phyloP scores from a whole-genome alignment of 2,888 invertebrate species.

The Choristoneura rosaceana region DNA sequence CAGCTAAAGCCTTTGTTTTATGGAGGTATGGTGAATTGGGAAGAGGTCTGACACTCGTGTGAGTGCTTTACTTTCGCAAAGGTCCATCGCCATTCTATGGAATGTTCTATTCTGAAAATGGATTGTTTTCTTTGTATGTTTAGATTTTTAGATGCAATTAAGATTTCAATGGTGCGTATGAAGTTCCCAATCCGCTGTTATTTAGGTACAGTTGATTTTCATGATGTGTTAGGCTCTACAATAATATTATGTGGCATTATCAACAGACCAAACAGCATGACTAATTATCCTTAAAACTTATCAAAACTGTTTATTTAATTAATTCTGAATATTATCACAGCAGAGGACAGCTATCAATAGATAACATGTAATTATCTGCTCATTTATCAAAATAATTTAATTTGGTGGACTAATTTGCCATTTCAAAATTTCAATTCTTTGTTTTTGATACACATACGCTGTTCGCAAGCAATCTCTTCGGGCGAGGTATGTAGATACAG shows the following conservation, averaged over 20 bases:
- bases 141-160: too few relatives aligned
- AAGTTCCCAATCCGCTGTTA: too few relatives aligned
- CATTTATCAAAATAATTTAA: neutral
- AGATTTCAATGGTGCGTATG: too few relatives aligned
- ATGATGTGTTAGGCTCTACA: neutral
- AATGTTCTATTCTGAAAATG: too few relatives aligned
- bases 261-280: neutral
- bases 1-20: too few relatives aligned
- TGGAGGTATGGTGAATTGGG: too few relatives aligned
- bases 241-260: constrained; percentile 1
- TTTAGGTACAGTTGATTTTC: neutral
- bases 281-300: constrained; percentile 3
- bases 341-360: neutral
- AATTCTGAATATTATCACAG: neutral
- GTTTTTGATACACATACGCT: neutral
- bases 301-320: neutral
- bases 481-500: constrained; percentile 19
- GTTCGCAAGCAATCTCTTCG: neutral
- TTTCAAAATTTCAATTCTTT: neutral
- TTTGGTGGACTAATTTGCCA: neutral
- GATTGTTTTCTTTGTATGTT: too few relatives aligned
- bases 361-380: neutral
- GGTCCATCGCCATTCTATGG: too few relatives aligned
- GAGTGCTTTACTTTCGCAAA: too few relatives aligned
- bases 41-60: too few relatives aligned